Conservation (phyloP, 2,888 invertebrate genomes). For the Lapara coniferarum region DNA sequence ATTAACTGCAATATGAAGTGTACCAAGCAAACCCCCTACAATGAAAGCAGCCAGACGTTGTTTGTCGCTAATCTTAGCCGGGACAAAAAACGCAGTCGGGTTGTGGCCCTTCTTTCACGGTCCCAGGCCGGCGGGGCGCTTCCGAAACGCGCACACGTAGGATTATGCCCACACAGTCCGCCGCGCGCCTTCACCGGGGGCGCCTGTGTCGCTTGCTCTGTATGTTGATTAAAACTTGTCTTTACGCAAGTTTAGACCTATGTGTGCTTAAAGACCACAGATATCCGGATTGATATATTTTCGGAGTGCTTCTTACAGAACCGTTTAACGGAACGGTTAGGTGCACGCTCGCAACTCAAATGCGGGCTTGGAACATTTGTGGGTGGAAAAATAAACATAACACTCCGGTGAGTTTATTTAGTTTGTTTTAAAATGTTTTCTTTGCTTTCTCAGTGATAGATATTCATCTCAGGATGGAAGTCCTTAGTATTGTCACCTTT, state of each 20-base stretch:
- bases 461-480: conserved; percentile 40
- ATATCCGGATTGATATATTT: conserved; percentile 54
- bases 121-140: conserved; percentile 57
- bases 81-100: conserved; percentile 74
- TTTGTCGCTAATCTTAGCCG: conserved; percentile 75
- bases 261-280: conserved; percentile 56
- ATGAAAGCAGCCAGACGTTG: conserved; percentile 61
- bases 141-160: conserved; percentile 42
- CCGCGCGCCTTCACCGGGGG: conserved; percentile 62
- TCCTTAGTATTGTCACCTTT: conserved; percentile 29
- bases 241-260: conserved; percentile 58
- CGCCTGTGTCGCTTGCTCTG: conserved; percentile 51
- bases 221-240: conserved; percentile 46
- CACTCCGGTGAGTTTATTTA: conserved; percentile 74
- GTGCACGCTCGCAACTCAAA: conserved; percentile 63
- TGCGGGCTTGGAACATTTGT: conserved; percentile 64
- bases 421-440: conserved; percentile 46
- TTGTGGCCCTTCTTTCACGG: conserved; percentile 72
- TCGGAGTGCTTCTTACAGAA: conserved; percentile 57
- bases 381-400: conserved; percentile 75
- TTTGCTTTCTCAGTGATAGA: conserved; percentile 43
- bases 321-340: conserved; percentile 57
- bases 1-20: conserved; percentile 34
- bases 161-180: conserved; percentile 52
- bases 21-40: conserved; percentile 48